phyloP scores from a whole-genome alignment of 2,797 vertebrate species.

The Zalophus californianus region DNA sequence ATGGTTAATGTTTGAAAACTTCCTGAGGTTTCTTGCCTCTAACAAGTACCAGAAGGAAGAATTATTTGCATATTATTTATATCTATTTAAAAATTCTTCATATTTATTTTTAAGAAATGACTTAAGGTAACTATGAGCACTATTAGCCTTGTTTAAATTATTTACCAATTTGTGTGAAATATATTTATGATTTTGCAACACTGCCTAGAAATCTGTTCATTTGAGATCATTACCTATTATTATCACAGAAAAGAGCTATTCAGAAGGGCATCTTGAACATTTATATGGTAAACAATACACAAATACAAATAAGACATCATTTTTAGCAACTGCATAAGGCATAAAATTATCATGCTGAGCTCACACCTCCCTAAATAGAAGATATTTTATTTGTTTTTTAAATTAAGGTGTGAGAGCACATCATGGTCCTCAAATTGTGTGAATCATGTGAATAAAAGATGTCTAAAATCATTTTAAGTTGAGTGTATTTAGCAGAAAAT shows the following conservation, averaged over 20 bases:
- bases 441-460: background rate
- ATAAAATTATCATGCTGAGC: background rate
- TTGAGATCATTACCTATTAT: background rate
- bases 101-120: slow-evolving; percentile 43
- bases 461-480: background rate
- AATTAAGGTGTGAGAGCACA: background rate
- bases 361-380: background rate
- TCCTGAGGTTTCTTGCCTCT: background rate
- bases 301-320: background rate
- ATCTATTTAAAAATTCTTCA: background rate
- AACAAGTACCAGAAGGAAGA: background rate
- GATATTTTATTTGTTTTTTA: background rate
- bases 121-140: background rate
- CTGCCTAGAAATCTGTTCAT: background rate
- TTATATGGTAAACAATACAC: background rate
- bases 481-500: background rate
- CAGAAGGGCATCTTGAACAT: background rate
- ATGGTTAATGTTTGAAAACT: background rate
- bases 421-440: background rate
- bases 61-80: background rate
- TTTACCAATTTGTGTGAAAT: slow-evolving; percentile 25
- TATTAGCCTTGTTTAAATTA: background rate
- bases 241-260: background rate
- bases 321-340: background rate
- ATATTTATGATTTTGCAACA: background rate